Percentiles rank a stretch among this genome's conserved stretches.
phyloP scores from a whole-genome alignment of 1,140 invertebrate genomes.

The Zophobas morio region DNA sequence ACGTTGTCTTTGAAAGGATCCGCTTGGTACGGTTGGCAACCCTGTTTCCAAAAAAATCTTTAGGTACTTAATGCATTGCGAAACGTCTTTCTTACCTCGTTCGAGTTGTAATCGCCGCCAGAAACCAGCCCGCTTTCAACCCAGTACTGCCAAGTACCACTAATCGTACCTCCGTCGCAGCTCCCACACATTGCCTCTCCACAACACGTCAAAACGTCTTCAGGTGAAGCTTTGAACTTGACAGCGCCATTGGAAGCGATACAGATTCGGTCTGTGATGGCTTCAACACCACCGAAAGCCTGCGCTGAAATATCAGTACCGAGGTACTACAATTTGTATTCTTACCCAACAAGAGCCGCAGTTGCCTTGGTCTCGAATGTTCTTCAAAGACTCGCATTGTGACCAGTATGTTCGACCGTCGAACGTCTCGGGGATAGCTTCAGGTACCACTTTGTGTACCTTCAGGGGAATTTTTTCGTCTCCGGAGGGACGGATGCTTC shows the following conservation, averaged over 20 bases:
- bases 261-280: background rate
- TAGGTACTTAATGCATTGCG: too few species aligned
- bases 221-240: background rate
- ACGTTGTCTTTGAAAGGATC: too few species aligned
- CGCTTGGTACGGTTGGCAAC: background rate
- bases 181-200: too few species aligned
- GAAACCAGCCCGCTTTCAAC: background rate
- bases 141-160: background rate
- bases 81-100: background rate
- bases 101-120: background rate
- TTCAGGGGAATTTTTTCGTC: background rate
- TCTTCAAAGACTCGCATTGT: background rate
- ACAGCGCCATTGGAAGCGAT: background rate
- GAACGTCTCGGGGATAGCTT: background rate
- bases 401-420: background rate
- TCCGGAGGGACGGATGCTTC: background rate
- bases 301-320: too few species aligned
- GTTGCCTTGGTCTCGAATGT: slow-evolving; percentile 10
- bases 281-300: background rate
- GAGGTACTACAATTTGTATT: too few species aligned
- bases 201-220: background rate
- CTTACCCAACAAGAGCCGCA: background rate
- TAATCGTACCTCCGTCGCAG: background rate
- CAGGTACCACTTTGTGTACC: background rate
- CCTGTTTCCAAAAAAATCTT: background rate